Conservation (phyloP, 2,113 vertebrate species). For the Syngnathus typhle region DNA sequence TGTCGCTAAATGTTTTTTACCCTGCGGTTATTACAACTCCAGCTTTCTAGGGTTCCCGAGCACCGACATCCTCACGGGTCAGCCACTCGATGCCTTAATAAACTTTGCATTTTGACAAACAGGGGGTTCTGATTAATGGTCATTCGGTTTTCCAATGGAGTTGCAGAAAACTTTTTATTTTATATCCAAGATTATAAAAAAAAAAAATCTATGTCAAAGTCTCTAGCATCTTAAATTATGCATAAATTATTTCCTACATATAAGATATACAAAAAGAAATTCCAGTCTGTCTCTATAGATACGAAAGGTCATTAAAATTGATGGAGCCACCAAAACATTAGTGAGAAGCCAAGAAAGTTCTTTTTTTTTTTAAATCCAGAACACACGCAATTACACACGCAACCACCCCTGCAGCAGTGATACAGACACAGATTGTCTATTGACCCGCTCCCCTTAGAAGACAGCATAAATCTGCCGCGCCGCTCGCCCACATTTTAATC, state of each 20-base stretch:
- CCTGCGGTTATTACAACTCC: slow-evolving; percentile 29
- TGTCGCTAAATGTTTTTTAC: slow-evolving; percentile 31
- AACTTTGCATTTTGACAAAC: slow-evolving; percentile 44
- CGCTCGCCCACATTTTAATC: slow-evolving; percentile 50
- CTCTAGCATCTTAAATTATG: neutral
- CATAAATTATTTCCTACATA: neutral
- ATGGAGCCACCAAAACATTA: neutral
- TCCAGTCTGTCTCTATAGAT: neutral
- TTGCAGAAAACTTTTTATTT: slow-evolving; percentile 8
- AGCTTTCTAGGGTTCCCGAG: slow-evolving; percentile 8
- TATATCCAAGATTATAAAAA: no score
- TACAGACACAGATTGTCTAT: slow-evolving; percentile 27
- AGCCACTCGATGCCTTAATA: slow-evolving; percentile 49
- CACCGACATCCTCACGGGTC: slow-evolving; percentile 14
- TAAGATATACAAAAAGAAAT: neutral
- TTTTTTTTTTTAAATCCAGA: neutral
- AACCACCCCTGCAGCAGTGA: neutral
- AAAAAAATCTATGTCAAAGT: neutral
- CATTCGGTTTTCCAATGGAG: neutral
- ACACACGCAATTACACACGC: slow-evolving; percentile 5
- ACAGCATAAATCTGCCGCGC: slow-evolving; percentile 39
- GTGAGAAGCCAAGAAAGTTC: slow-evolving; percentile 7
- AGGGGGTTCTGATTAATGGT: neutral
- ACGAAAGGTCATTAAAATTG: neutral
- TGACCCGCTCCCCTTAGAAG: slow-evolving; percentile 33